Percentiles rank a stretch among this genome's conserved stretches.
phyloP scores from a whole-genome alignment of 1,140 invertebrate species.

The Aphaenogaster floridana region DNA sequence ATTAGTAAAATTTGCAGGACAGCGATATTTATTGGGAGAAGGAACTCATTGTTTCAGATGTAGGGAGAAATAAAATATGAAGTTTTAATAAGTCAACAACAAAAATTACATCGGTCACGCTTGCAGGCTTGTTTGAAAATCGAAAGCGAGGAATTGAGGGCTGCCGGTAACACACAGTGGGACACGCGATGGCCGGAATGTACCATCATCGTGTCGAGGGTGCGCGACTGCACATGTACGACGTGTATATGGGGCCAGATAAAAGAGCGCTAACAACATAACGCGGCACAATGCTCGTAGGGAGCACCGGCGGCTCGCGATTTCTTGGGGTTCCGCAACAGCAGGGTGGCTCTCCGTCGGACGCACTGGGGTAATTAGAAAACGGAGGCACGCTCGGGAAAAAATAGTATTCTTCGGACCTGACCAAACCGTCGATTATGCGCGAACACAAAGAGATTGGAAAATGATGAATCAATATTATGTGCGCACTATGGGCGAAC shows the following conservation, averaged over 20 bases:
- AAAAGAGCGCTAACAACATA: conserved; percentile 75
- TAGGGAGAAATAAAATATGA: not conserved
- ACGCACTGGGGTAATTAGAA: conserved; percentile 69
- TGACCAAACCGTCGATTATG: not conserved
- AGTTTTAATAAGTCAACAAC: not conserved
- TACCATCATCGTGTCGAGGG: conserved; percentile 44
- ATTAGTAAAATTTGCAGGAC: not conserved
- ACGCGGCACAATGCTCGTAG: conserved; percentile 70
- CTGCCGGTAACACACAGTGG: conserved; percentile 23
- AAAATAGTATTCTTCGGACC: conserved; percentile 14
- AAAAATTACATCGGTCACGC: not conserved
- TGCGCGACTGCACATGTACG: conserved; percentile 58
- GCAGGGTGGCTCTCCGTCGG: conserved; percentile 59
- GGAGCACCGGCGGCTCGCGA: conserved; percentile 53
- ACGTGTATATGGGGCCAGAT: conserved; percentile 36
- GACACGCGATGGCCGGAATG: conserved; percentile 25
- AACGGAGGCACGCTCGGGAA: conserved; percentile 9
- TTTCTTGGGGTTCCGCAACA: conserved; percentile 72
- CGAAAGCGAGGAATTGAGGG: conserved; percentile 16
- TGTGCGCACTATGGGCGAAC: conserved; percentile 34
- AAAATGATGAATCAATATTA: conserved; percentile 38
- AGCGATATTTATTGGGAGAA: not conserved
- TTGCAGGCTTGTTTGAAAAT: conserved; percentile 28
- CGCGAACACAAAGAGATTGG: conserved; percentile 3
- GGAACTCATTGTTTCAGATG: not conserved